A percentile compares a stretch with the other conserved stretches of the same genome.
These are phyloP conservation scores for Harpalus rubripes DNA, from an alignment of 2,888 invertebrate species.

Conservation along the genomic window DNA sequence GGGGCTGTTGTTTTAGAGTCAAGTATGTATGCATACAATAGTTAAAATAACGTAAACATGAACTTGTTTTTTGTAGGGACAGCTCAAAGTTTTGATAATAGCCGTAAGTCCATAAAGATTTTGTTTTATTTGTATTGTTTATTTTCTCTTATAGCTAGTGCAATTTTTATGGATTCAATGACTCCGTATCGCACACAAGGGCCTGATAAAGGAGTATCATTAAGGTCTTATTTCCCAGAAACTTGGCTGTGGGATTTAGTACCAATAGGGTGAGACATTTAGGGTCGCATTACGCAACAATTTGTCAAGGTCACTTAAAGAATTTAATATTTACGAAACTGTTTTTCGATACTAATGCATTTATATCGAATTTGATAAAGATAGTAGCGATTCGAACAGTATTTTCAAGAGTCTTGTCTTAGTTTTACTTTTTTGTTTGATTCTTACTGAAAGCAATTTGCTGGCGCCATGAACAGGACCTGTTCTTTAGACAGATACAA, in stretches of 20 bases:
- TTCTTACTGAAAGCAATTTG: no score
- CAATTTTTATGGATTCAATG: slow-evolving; percentile 10
- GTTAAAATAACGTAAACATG: slow-evolving; percentile 13
- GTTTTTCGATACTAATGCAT: no score
- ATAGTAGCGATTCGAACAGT: no score
- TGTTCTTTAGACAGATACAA: no score
- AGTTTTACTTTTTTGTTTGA: no score
- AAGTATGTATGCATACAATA: background rate
- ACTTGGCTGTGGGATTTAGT: slow-evolving; percentile 85
- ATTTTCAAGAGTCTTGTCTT: no score
- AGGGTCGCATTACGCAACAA: no score
- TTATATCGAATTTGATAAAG: no score
- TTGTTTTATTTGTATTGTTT: background rate
- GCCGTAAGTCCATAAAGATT: background rate
- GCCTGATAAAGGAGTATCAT: slow-evolving; percentile 70
- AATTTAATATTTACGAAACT: no score
- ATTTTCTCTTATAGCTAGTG: background rate
- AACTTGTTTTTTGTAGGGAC: background rate
- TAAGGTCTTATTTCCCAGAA: slow-evolving; percentile 80
- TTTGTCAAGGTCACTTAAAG: no score
- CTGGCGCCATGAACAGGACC: no score
- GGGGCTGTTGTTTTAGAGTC: no score
- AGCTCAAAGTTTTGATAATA: background rate
- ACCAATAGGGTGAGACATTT: slow-evolving; percentile 75
- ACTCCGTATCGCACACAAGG: slow-evolving; percentile 13